Base-by-base conservation (phyloP, 2,113 vertebrate species). In the Indri indri region DNA sequence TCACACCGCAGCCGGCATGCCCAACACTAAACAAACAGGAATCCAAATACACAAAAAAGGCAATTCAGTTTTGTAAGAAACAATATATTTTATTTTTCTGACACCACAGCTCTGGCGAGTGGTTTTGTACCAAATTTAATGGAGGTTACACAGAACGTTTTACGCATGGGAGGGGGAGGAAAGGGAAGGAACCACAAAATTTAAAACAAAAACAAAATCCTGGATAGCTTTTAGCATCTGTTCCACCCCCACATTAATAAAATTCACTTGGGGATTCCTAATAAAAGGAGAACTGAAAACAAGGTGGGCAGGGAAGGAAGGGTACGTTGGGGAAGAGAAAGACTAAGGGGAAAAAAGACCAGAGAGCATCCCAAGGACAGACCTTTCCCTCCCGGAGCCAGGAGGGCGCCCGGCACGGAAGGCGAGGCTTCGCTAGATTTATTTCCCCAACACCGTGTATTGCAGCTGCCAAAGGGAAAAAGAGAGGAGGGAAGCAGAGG, bases 61-160 rank as follows among this genome's bases (percentile, higher is more conserved):
- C 98, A 79, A 97, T 94, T 98, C 95, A 30, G 84, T 98, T 99
- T 99, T 99, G 98, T 99, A 99, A 99, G 99, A 99, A 99, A 99
- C 99, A 99, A 99, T 99, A 99, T 99, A 99, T 99, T 99, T 99
- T 99, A 99, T 99, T 99, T 99, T 99, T 99, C 99, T 99, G 99
- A 99, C 99, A 99, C 99, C 99, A 99, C 99, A 99, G 99, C 99
- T 99, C 99, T 99, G 99, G 99, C 98, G 97, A 99, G 99, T 99
- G 99, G 99, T 99, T 99, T 99, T 99, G 99, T 99, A 99, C 99
- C 99, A 99, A 99, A 99, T 99, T 99, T 99, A 99, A 99, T 99
- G 99, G 99, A 99, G 99, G 99, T 99, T 99, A 99, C 99, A 99
- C 99, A 99, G 99, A 99, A 99, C 99, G 99, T 99, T 99, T 99